Evolutionary conservation across 2,113 vertebrate genomes (phyloP).

Genomic region (Pterocles orientalis): DNA sequence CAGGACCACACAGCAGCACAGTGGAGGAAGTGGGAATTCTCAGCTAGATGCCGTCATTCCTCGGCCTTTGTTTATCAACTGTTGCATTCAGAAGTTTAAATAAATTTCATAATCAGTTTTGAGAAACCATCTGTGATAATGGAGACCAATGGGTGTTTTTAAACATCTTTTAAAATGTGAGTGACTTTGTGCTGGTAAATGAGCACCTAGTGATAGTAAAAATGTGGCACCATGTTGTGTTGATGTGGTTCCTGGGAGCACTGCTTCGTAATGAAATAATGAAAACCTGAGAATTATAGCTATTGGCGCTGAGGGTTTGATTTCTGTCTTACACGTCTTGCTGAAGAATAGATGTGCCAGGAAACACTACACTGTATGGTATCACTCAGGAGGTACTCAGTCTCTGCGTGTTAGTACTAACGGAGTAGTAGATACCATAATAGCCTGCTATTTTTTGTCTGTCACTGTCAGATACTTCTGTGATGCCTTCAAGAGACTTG

Average conservation of each 20-base stretch:
- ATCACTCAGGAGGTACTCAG: background rate
- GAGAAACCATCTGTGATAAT: background rate
- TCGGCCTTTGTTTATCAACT: background rate
- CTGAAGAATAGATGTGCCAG: conserved; percentile 28
- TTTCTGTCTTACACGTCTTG: background rate
- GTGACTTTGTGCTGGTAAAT: fast-evolving
- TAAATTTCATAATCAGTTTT: background rate
- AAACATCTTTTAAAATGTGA: background rate
- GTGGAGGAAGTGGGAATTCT: background rate
- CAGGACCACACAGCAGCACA: background rate
- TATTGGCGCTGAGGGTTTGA: background rate
- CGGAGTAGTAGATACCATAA: background rate
- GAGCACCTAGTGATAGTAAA: background rate
- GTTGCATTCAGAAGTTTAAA: background rate
- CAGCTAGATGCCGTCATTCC: background rate
- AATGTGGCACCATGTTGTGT: fast-evolving
- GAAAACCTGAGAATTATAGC: background rate
- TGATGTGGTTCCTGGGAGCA: background rate
- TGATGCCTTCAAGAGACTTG: conserved; percentile 49
- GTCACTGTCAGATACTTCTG: conserved; percentile 23
- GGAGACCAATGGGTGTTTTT: background rate
- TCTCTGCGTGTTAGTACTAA: background rate
- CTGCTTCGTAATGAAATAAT: background rate
- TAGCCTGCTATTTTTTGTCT: conserved; percentile 21
- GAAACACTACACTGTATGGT: background rate